Conservation (phyloP, 2,113 vertebrate genomes). For the Numenius arquata region DNA sequence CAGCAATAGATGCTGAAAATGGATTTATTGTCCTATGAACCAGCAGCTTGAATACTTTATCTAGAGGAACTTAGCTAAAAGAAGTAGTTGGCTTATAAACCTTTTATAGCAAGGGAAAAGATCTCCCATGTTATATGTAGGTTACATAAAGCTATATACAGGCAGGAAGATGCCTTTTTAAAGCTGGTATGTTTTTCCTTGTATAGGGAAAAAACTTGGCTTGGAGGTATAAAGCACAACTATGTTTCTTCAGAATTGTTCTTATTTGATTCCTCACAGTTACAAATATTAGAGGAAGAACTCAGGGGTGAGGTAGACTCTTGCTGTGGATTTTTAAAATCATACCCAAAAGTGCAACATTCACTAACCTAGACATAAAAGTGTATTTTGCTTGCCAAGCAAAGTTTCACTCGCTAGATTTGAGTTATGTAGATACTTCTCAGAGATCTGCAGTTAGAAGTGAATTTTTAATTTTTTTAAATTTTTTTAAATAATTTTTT, state of each 20-base stretch:
- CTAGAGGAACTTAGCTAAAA: background rate
- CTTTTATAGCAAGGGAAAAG: background rate
- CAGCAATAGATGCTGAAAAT: background rate
- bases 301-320: background rate
- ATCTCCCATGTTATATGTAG: background rate
- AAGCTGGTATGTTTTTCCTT: background rate
- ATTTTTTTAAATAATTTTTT: too few relatives aligned
- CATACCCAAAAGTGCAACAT: background rate
- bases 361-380: background rate
- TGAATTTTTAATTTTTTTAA: background rate
- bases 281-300: background rate
- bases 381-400: background rate
- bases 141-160: background rate
- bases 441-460: background rate
- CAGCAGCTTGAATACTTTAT: background rate
- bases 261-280: background rate
- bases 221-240: background rate
- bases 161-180: background rate
- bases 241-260: background rate
- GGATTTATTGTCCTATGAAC: background rate
- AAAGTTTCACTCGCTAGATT: background rate
- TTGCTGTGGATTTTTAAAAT: background rate
- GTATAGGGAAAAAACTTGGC: background rate
- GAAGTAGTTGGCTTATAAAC: background rate
- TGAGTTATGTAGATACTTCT: background rate